Conservation (phyloP, 1,140 invertebrate genomes). For the Drosophila tropicalis region DNA sequence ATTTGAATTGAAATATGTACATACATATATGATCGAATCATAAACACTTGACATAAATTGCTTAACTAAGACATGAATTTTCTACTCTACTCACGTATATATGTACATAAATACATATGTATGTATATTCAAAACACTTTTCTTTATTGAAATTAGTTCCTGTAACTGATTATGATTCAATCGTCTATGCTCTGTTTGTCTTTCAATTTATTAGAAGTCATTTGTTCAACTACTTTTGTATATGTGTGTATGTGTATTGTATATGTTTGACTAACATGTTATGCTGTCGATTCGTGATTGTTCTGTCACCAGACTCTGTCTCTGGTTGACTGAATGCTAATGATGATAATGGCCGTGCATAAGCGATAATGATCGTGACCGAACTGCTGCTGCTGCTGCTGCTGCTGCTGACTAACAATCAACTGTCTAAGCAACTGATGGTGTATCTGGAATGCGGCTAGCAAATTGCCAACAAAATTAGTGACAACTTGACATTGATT, state of each 20-base stretch:
- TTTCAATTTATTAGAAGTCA: background rate
- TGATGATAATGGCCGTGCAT: constrained; percentile 53
- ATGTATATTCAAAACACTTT: too few relatives aligned
- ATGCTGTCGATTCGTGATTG: background rate
- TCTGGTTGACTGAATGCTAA: constrained; percentile 30
- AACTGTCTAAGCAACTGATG: constrained; percentile 15
- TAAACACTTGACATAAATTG: too few relatives aligned
- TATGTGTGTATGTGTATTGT: background rate
- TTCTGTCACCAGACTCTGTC: constrained; percentile 12
- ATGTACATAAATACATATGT: too few relatives aligned
- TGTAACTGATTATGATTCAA: background rate
- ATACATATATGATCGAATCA: too few relatives aligned
- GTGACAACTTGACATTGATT: constrained; percentile 46
- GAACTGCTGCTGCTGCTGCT: constrained; percentile 13
- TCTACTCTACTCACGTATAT: too few relatives aligned
- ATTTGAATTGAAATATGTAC: too few relatives aligned
- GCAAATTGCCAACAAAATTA: constrained; percentile 53
- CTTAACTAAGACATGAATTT: too few relatives aligned
- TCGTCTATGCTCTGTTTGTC: background rate
- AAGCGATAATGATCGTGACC: constrained; percentile 63
- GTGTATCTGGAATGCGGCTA: constrained; percentile 31
- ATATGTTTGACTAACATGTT: background rate
- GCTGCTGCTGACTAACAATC: constrained; percentile 4
- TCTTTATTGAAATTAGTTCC: too few relatives aligned
- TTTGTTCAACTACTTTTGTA: background rate